Evolutionary conservation across 1,140 invertebrate species (phyloP), one percentile per base, ranked within the genome.

Genomic region (Tetraneura akinire): DNA sequence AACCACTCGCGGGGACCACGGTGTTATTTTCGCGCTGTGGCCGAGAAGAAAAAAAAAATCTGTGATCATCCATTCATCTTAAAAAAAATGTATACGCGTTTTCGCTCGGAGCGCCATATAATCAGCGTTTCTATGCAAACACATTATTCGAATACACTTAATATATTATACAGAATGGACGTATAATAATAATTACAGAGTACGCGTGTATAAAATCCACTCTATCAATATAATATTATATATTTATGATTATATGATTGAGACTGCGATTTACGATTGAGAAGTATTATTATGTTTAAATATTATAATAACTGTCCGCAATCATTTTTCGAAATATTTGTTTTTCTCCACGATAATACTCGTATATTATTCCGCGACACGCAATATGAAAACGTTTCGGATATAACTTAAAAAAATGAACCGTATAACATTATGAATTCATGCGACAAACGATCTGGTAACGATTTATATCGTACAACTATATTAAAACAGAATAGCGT

Each of bases 61-160:
- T 1, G 8, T 26, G 16, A 14, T 51, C 68, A 29, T 21, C 45
- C 66, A 68, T 68, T 71, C 47, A 71, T 71, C 45, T 16, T 71
- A 51, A 71, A 51, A 71, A 71, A 71, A 26, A 26, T 47, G 16
- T 71, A 51, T 11, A 23, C 23, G 13, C 49, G 49, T 71, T 66
- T 42, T 21, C 42, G 68, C 68, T 71, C 47, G 23, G 68, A 71
- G 68, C 68, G 47, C 68, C 68, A 51, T 51, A 51, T 71, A 71
- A 71, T 71, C 47, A 71, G 68, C 68, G 68, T 49, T 71, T 71
- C 68, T 51, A 51, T 29, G 68, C 23, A 71, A 71, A 71, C 68
- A 71, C 68, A 51, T 29, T 51, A 71, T n/a, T 70, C 16, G 3
- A 18, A 70, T 49, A n/a, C n/a, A n/a, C n/a, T n/a, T n/a, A n/a